Conservation (phyloP, 2,888 invertebrate genomes). For the Emesis furor region DNA sequence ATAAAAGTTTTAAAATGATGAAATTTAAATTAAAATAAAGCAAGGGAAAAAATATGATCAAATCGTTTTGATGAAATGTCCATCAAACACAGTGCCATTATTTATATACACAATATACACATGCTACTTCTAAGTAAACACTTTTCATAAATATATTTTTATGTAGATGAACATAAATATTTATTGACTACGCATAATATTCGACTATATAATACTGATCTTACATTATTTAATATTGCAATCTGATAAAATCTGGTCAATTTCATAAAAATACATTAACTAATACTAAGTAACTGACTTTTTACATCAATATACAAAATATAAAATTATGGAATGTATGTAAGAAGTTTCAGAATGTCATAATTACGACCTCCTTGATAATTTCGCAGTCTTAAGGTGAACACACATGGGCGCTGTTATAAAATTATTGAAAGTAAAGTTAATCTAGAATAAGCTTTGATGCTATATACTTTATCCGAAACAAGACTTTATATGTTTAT, state of each 20-base stretch:
- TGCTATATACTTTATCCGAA: too few relatives aligned
- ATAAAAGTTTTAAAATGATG: too few relatives aligned
- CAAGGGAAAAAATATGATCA: background rate
- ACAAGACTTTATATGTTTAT: too few relatives aligned
- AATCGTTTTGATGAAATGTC: background rate
- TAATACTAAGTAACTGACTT: conserved; percentile 81
- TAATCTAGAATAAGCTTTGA: too few relatives aligned
- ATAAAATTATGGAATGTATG: conserved; percentile 83
- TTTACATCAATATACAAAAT: conserved; percentile 88
- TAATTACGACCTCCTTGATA: background rate
- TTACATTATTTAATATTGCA: conserved; percentile 91
- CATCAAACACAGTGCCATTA: conserved; percentile 37
- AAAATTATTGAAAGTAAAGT: too few relatives aligned
- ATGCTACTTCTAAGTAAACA: conserved; percentile 66
- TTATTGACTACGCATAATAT: conserved; percentile 84
- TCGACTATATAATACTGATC: conserved; percentile 90
- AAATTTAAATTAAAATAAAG: background rate
- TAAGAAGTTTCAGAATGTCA: background rate
- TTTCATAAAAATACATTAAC: conserved; percentile 84
- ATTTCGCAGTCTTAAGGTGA: background rate
- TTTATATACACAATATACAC: conserved; percentile 87
- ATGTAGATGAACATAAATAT: conserved; percentile 88
- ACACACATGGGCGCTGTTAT: background rate
- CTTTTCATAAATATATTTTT: conserved; percentile 82
- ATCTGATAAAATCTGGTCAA: conserved; percentile 91